A percentile compares a stretch with the other conserved stretches of the same genome.
Conservation (phyloP, 2,888 invertebrate genomes). For the Phaonia tiefii region DNA sequence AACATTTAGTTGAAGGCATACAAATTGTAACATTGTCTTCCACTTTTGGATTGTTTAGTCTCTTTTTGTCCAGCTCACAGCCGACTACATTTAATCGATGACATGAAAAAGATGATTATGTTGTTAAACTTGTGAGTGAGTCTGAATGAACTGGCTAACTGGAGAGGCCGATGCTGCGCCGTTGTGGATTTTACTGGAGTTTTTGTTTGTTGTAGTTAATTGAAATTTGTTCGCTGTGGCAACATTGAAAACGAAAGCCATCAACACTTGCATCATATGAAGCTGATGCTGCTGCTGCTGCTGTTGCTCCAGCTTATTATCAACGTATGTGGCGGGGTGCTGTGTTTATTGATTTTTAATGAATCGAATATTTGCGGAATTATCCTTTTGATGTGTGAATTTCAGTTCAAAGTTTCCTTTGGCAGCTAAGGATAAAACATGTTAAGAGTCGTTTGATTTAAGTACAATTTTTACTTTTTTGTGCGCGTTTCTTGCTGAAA, state of each 20-base stretch:
- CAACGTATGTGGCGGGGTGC: conserved; percentile 62
- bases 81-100: conserved; percentile 12
- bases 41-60: not conserved
- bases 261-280: not conserved
- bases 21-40: conserved; percentile 69
- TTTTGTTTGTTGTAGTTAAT: conserved; percentile 53
- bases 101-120: conserved; percentile 19
- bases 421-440: not conserved
- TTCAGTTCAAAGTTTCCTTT: conserved; percentile 15
- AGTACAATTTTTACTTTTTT: not conserved
- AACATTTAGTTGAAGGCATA: conserved; percentile 53
- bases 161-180: not conserved
- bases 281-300: not conserved
- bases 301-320: too few relatives aligned
- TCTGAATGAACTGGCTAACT: not conserved
- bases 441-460: conserved; percentile 23
- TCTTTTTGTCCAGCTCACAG: not conserved
- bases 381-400: conserved; percentile 69
- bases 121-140: not conserved
- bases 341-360: conserved; percentile 78
- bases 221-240: conserved; percentile 51
- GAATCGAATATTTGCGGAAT: conserved; percentile 73
- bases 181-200: conserved; percentile 22
- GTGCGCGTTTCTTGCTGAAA: too few relatives aligned
- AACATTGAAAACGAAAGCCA: conserved; percentile 28